Base-by-base conservation (phyloP, 92 coral and sea anemone genomes). In the Zoanthus gigantus region DNA sequence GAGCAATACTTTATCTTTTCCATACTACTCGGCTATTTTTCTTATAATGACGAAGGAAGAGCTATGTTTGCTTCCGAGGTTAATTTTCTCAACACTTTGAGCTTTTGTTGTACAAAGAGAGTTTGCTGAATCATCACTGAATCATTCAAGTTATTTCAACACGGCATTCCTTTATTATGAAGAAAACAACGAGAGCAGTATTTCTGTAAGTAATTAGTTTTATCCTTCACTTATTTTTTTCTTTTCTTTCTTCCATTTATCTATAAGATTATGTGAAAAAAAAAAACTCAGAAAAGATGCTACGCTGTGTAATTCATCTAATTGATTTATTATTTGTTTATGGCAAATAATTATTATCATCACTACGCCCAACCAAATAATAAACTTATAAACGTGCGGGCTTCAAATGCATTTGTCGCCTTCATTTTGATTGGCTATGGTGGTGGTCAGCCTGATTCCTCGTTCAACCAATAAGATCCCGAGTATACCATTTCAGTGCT, bases 201-300 rank as follows among this genome's bases (percentile, higher is more conserved):
- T 48, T 45, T 46, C 75, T 81, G 85, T 81, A 81, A 81, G 85
- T 81, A 81, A 45, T 65, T n/a, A 44, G 65, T 10, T 31, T 17
- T 54, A 11, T 68, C 60, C 1, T 60, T 61, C 58, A 32, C n/a
- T 9, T 37, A 37, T 37, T 37, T 37, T 48, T 31, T 3, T 37
- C 31, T 16, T 6, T 8, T 29, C 66, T 30, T 18, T n/a, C 5
- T 81, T 46, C 6, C 45, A 17, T 44, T 45, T 79, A 4, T 18
- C 14, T 42, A 18, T 2, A 3, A 37, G 47, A 28, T 37, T 60
- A 44, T 15, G 63, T 63, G 37, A 18, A 3, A 16, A 29, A 4
- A 45, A 67, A 81, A 15, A 50, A 2, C 65, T 81, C 85, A 81
- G 58, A 81, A 66, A 66, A 61, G 75, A 66, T 66, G 74, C 18